Conservation (phyloP, 2,113 vertebrate genomes). For the Pseudolaguvia tuberculata region DNA sequence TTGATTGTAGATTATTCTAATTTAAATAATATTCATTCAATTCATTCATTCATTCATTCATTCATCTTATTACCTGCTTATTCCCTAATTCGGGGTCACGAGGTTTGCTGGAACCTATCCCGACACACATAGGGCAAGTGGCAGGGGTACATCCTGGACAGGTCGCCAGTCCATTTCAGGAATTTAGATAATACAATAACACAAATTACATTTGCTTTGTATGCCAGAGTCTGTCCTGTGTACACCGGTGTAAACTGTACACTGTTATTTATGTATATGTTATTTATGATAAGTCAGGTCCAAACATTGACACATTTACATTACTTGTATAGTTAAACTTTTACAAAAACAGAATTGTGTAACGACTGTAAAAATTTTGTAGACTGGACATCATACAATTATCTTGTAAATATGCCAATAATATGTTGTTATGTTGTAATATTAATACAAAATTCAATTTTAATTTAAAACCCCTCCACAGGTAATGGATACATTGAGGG, state of each 20-base stretch:
- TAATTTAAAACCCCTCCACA: conserved; percentile 52
- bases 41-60: too few species aligned
- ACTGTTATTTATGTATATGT: not conserved
- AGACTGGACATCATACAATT: conserved; percentile 49
- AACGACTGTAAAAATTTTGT: conserved; percentile 64
- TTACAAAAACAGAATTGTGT: conserved; percentile 56
- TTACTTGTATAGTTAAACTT: conserved; percentile 42
- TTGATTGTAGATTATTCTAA: not conserved
- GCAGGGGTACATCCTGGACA: too few species aligned
- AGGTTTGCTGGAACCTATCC: too few species aligned
- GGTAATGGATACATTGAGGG: conserved; percentile 98
- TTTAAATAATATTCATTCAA: not conserved
- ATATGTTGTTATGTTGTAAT: not conserved
- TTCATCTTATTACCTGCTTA: too few species aligned
- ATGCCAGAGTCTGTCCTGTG: not conserved
- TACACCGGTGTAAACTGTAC: conserved; percentile 8
- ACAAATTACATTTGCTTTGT: not conserved
- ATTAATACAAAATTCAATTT: not conserved
- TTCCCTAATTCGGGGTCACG: too few species aligned
- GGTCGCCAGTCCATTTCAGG: too few species aligned
- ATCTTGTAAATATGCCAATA: conserved; percentile 24
- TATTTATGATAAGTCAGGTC: not conserved
- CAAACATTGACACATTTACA: conserved; percentile 23
- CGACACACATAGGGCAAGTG: too few species aligned
- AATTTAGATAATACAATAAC: too few species aligned